Base-by-base conservation (phyloP, 2,888 invertebrate genomes). In the Trichogramma evanescens region DNA sequence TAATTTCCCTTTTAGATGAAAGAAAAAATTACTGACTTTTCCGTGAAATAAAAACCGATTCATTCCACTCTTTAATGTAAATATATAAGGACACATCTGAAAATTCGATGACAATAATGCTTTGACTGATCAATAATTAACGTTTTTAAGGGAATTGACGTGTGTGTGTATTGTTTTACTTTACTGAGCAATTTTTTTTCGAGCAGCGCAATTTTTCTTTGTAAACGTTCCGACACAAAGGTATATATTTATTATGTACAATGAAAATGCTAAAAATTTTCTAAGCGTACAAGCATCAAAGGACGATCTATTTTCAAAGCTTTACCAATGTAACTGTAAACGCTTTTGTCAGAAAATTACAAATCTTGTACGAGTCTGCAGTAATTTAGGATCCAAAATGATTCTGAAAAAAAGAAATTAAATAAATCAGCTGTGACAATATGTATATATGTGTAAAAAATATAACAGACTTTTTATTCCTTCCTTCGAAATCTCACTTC, bases 341-440 rank as follows among this genome's bases (percentile, higher is more conserved):
- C 26, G 26, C 26, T 26, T 26, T 26, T 26, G 26, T 26, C 26
- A 26, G 26, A 26, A 2, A 26, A 26, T 2, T 26, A 26, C 26
- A 26, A 26, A 26, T 2, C 26, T 2, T 26, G 26, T 26, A 61
- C 45, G 57, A 58, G 56, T 62, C 63, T 66, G 58, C 63, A 67
- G 71, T 74, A 74, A 74, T 71, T 74, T 74, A 76, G 74, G 72
- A 75, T 71, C 72, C 70, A 68, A 69, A 68, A 63, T 64, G 51
- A 65, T 66, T 64, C 54, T 51, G 55, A 66, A 52, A 61, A 61
- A 43, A 58, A 39, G 46, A 54, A 55, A 61, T 43, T 58, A 64
- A 66, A 66, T 59, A 68, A 70, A 68, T 66, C 63, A 74, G 71
- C 62, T 71, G 70, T 71, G 71, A 74, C 74, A 69, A 71, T 70